These are phyloP conservation scores for Leguminivora glycinivorella DNA, from an alignment of 1,140 invertebrate genomes.

Conservation along the genomic window DNA sequence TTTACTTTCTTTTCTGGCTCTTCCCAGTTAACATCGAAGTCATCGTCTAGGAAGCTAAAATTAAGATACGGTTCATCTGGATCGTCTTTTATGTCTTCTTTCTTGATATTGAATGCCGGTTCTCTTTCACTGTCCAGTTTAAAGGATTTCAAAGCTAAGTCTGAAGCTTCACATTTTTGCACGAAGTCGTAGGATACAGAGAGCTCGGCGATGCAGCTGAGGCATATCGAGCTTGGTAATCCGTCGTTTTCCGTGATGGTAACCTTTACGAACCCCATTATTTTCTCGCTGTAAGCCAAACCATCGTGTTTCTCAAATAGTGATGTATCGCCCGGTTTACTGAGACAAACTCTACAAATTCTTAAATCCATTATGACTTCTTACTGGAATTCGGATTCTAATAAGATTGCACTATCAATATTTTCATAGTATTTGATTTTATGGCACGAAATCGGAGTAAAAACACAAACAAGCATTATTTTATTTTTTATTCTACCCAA, in stretches of 20 bases:
- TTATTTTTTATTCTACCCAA: background rate
- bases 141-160: conserved; percentile 50
- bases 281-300: conserved; percentile 55
- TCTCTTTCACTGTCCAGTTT: conserved; percentile 17
- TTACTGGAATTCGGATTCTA: background rate
- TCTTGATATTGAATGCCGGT: background rate
- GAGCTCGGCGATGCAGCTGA: conserved; percentile 54
- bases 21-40: conserved; percentile 31
- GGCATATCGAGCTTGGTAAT: conserved; percentile 59
- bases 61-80: background rate
- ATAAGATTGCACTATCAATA: background rate
- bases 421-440: background rate
- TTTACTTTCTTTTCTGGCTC: conserved; percentile 36
- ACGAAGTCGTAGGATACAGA: conserved; percentile 58
- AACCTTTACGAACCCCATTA: conserved; percentile 60
- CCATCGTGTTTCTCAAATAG: conserved; percentile 60
- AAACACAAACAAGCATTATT: conserved; percentile 2
- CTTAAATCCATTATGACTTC: conserved; percentile 50
- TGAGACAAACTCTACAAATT: conserved; percentile 65
- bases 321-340: conserved; percentile 54
- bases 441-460: background rate
- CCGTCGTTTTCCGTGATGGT: conserved; percentile 59
- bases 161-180: conserved; percentile 62
- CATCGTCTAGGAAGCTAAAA: conserved; percentile 21
- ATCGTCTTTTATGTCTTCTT: conserved; percentile 42